Percentiles rank a stretch among this genome's conserved stretches.
Conservation (phyloP, 2,113 vertebrate genomes). For the Dunckerocampus dactyliophorus region DNA sequence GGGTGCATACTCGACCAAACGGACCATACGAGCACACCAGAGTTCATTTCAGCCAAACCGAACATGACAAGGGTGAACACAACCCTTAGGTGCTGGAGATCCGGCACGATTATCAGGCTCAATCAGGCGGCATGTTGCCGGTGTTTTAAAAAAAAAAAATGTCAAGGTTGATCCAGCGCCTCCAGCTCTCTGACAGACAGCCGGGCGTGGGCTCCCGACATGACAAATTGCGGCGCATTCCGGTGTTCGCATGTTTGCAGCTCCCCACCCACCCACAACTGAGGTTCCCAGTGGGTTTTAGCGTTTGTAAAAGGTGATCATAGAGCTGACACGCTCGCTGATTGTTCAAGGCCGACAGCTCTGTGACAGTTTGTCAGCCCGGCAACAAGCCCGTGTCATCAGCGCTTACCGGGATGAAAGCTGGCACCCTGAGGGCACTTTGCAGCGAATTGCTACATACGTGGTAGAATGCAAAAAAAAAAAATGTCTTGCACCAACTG, state of each 20-base stretch:
- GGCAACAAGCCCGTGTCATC: constrained; percentile 60
- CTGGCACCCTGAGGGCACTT: constrained; percentile 60
- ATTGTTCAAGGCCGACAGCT: constrained; percentile 50
- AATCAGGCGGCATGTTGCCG: background rate
- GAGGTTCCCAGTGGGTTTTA: constrained; percentile 28
- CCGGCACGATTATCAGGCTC: background rate
- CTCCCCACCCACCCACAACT: constrained; percentile 12
- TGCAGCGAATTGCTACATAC: constrained; percentile 43
- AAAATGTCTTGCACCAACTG: constrained; percentile 12
- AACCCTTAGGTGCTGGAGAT: background rate
- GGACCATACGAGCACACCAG: too few species aligned
- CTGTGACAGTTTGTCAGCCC: constrained; percentile 56
- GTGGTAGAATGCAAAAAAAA: constrained; percentile 21
- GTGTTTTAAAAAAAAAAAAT: background rate
- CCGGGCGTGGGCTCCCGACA: background rate
- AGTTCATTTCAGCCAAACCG: too few species aligned
- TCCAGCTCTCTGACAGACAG: constrained; percentile 2
- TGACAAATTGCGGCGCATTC: background rate
- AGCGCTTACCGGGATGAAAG: constrained; percentile 58
- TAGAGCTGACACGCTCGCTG: constrained; percentile 27
- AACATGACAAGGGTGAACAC: too few species aligned
- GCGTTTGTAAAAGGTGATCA: constrained; percentile 64
- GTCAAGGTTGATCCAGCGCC: background rate
- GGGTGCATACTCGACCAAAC: too few species aligned
- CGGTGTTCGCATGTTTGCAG: background rate